Evolutionary conservation across 2,888 invertebrate genomes (phyloP).

Genomic region (Diachrysia chrysitis): DNA sequence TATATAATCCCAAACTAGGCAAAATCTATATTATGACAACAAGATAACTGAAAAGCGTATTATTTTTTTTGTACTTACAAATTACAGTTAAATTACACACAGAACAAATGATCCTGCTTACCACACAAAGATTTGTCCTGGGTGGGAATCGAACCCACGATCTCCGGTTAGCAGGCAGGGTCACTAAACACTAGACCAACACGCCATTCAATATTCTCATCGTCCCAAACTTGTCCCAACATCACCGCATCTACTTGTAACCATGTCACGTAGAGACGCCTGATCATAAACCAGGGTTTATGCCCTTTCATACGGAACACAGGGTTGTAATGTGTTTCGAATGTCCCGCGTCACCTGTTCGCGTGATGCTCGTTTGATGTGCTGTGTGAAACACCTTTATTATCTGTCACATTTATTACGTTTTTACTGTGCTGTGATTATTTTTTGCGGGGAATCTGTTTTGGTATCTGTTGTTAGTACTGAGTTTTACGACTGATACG

Average conservation of each 20-base stretch:
- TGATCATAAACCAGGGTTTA: constrained; percentile 55
- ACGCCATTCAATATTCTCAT: too few relatives aligned
- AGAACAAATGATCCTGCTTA: too few relatives aligned
- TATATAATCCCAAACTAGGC: too few relatives aligned
- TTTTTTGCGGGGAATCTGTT: constrained; percentile 9
- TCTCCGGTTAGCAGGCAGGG: too few relatives aligned
- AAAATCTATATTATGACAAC: too few relatives aligned
- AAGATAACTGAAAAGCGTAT: too few relatives aligned
- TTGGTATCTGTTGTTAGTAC: too few relatives aligned
- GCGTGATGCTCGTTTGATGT: constrained; percentile 48
- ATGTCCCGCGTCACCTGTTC: constrained; percentile 56
- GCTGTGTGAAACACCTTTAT: constrained; percentile 46
- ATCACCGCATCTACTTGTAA: constrained; percentile 14
- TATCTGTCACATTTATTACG: constrained; percentile 39
- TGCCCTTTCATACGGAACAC: constrained; percentile 41
- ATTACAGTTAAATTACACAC: too few relatives aligned
- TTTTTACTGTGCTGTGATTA: constrained; percentile 29
- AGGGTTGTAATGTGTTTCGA: constrained; percentile 56
- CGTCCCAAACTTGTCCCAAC: neutral
- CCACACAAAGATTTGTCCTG: too few relatives aligned
- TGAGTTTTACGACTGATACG: too few relatives aligned
- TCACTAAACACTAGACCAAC: neutral
- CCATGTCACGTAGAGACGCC: constrained; percentile 41
- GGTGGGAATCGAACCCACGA: too few relatives aligned
- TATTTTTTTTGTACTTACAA: too few relatives aligned